phyloP scores from a whole-genome alignment of 2,888 invertebrate species.

The Lasioglossum zephyrum region DNA sequence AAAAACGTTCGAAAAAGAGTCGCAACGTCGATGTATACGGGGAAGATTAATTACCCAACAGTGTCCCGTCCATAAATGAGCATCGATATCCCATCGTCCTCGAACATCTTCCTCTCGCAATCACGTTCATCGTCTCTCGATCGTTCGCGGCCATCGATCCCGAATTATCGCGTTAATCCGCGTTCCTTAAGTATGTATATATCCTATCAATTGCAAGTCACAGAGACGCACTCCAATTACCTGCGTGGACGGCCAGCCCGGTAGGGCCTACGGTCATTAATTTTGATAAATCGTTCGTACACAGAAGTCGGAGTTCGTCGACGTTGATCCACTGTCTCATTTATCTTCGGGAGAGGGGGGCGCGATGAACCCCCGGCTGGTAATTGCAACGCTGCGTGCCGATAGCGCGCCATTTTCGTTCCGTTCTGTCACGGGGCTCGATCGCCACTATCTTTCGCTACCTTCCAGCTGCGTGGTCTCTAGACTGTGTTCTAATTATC shows the following conservation, averaged over 20 bases:
- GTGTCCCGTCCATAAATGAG: constrained; percentile 8
- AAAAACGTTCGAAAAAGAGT: neutral
- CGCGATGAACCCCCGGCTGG: constrained; percentile 59
- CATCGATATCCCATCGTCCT: neutral
- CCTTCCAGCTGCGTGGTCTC: neutral
- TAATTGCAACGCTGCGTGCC: constrained; percentile 59
- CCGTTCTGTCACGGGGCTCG: constrained; percentile 34
- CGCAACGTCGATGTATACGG: neutral
- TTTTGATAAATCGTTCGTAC: constrained; percentile 65
- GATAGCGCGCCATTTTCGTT: constrained; percentile 63
- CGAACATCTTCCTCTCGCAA: neutral
- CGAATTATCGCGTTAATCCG: constrained; percentile 1
- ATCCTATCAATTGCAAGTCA: constrained; percentile 56
- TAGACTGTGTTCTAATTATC: neutral
- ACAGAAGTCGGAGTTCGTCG: constrained; percentile 66
- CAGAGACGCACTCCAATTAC: constrained; percentile 57
- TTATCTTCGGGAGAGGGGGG: constrained; percentile 56
- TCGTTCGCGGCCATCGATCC: neutral
- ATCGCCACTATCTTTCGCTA: constrained; percentile 24
- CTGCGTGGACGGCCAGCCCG: constrained; percentile 27
- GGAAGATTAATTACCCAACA: constrained; percentile 5
- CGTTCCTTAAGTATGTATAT: constrained; percentile 30
- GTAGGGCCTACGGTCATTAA: constrained; percentile 62
- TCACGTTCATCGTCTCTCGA: neutral
- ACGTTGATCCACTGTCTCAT: constrained; percentile 69